Percentiles rank a stretch among this genome's conserved stretches.
Conservation (phyloP, 1,140 invertebrate genomes). For the Dolichoris vasculosae region DNA sequence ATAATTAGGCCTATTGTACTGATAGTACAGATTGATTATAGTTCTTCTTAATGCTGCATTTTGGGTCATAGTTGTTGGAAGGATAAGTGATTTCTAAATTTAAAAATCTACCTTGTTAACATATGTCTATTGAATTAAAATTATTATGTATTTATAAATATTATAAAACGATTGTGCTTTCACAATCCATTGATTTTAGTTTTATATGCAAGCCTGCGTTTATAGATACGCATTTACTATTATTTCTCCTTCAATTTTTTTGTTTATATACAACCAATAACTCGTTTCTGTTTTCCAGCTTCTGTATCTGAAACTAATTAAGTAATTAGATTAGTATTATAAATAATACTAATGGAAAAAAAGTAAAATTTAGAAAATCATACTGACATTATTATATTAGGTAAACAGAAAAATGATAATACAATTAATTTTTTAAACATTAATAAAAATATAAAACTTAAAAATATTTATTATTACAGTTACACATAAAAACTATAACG, state of each 20-base stretch:
- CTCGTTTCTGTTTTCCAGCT: constrained; percentile 54
- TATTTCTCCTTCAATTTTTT: constrained; percentile 8
- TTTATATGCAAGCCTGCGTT: no score
- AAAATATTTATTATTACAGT: no score
- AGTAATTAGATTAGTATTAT: neutral
- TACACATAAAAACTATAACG: no score
- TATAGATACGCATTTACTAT: neutral
- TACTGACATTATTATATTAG: constrained; percentile 10
- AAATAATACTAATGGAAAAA: neutral
- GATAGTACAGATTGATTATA: no score
- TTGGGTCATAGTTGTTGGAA: neutral
- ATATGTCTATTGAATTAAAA: neutral
- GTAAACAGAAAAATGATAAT: neutral
- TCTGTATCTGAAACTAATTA: constrained; percentile 44
- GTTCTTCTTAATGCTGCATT: neutral
- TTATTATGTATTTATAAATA: neutral
- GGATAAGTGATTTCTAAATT: neutral
- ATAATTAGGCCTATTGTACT: neutral
- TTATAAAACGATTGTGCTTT: neutral
- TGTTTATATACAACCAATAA: constrained; percentile 62
- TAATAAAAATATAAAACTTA: neutral
- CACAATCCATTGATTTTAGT: neutral
- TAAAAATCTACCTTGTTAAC: neutral
- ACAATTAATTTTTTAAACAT: neutral
- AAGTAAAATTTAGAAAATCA: neutral